Evolutionary conservation across 2,888 invertebrate species (phyloP).

Genomic region (Tyria jacobaeae): DNA sequence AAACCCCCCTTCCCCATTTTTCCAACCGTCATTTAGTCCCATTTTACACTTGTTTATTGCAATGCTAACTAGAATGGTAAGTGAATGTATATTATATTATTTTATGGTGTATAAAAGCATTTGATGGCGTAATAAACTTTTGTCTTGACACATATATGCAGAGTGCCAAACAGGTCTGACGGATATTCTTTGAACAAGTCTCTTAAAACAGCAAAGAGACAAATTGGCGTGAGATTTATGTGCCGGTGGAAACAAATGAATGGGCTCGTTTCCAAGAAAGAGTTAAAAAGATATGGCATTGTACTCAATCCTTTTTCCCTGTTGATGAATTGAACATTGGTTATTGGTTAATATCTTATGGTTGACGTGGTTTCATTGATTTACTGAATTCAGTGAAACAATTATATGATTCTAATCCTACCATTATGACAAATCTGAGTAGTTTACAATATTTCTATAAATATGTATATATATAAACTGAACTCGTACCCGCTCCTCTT

Average conservation of each 20-base stretch:
- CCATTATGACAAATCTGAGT: too few relatives aligned
- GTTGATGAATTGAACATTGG: neutral
- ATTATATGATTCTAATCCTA: too few relatives aligned
- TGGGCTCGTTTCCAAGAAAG: neutral
- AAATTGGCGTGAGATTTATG: constrained; percentile 2
- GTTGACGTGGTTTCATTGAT: neutral
- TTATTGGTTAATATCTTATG: neutral
- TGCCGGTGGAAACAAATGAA: neutral
- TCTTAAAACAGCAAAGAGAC: neutral
- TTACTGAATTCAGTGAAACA: neutral
- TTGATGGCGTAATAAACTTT: constrained; percentile 9
- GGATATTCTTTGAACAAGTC: constrained; percentile 13
- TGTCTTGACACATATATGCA: constrained; percentile 10
- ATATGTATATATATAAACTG: too few relatives aligned
- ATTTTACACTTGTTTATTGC: too few relatives aligned
- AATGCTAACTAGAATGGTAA: too few relatives aligned
- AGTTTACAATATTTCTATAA: too few relatives aligned
- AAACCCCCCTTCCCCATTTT: too few relatives aligned
- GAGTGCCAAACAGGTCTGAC: constrained; percentile 16
- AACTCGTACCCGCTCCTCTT: too few relatives aligned
- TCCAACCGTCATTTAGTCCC: too few relatives aligned
- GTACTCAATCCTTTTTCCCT: neutral
- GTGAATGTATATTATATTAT: too few relatives aligned
- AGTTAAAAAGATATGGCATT: too few relatives aligned
- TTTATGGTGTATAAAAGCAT: neutral